Evolutionary conservation across 2,113 vertebrate genomes (phyloP).

Genomic region (Phalacrocorax pelagicus): DNA sequence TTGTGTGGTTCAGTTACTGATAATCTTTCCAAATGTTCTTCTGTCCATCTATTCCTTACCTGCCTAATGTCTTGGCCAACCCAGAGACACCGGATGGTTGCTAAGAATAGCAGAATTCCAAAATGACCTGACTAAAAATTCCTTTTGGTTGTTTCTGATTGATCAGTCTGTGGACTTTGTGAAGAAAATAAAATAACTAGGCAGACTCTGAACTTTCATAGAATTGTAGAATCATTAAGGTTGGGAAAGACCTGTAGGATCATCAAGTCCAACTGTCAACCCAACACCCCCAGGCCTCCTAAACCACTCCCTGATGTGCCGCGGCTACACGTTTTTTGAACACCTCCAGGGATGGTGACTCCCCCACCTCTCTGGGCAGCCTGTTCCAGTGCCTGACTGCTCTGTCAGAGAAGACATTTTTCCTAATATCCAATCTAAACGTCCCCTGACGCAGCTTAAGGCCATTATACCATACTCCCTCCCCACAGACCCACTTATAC

Average conservation of each 20-base stretch:
- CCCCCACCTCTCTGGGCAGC: too few relatives aligned
- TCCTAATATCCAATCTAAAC: too few relatives aligned
- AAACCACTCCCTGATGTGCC: too few relatives aligned
- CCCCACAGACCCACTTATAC: background rate
- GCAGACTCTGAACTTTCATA: background rate
- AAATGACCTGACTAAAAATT: background rate
- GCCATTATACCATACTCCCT: background rate
- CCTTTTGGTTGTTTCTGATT: background rate
- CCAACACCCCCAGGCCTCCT: too few relatives aligned
- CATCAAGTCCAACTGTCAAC: too few relatives aligned
- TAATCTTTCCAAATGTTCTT: background rate
- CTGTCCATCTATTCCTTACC: background rate
- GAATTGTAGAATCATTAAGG: too few relatives aligned
- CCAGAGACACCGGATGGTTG: accelerated
- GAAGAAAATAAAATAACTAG: background rate
- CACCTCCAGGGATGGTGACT: too few relatives aligned
- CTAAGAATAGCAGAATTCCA: background rate
- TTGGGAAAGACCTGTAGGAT: too few relatives aligned
- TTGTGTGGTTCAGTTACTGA: background rate
- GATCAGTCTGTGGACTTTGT: background rate
- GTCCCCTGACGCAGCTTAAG: too few relatives aligned
- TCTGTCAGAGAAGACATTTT: too few relatives aligned
- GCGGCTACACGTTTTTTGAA: too few relatives aligned
- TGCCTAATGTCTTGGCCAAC: background rate
- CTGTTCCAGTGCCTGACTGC: too few relatives aligned